phyloP scores from a whole-genome alignment of 2,797 vertebrate species.

The Loriculus beryllinus region DNA sequence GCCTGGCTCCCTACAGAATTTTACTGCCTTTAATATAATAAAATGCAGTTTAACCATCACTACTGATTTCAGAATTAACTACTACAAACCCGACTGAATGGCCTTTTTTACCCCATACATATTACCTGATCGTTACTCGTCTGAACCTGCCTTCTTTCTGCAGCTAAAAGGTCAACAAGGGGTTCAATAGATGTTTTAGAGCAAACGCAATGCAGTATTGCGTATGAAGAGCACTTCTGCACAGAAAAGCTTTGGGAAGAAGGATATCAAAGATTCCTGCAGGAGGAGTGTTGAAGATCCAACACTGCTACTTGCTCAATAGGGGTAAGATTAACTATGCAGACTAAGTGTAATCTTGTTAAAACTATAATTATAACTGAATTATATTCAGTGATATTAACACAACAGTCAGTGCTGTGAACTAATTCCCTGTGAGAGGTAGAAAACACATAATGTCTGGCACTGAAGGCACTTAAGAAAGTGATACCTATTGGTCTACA shows the following conservation, averaged over 20 bases:
- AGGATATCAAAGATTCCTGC: background rate
- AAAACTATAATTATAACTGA: background rate
- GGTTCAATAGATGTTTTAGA: background rate
- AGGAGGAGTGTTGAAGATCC: background rate
- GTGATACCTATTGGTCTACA: background rate
- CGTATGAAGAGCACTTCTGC: background rate
- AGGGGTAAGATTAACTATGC: background rate
- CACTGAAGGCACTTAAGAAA: background rate
- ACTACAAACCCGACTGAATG: background rate
- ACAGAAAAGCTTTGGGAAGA: background rate
- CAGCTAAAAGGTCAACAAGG: background rate
- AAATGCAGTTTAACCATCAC: constrained; percentile 33
- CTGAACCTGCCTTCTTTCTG: background rate
- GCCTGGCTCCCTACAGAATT: background rate
- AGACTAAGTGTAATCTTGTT: background rate
- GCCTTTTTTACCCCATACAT: constrained; percentile 26
- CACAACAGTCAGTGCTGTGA: background rate
- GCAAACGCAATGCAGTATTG: background rate
- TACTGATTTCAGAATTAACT: constrained; percentile 51
- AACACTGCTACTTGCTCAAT: background rate
- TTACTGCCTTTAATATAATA: constrained; percentile 11
- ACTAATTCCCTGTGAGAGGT: background rate
- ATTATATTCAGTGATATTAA: background rate
- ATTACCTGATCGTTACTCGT: background rate
- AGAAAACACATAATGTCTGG: background rate